phyloP scores from a whole-genome alignment of 1,140 invertebrate species.

The Psilanteris sp. region DNA sequence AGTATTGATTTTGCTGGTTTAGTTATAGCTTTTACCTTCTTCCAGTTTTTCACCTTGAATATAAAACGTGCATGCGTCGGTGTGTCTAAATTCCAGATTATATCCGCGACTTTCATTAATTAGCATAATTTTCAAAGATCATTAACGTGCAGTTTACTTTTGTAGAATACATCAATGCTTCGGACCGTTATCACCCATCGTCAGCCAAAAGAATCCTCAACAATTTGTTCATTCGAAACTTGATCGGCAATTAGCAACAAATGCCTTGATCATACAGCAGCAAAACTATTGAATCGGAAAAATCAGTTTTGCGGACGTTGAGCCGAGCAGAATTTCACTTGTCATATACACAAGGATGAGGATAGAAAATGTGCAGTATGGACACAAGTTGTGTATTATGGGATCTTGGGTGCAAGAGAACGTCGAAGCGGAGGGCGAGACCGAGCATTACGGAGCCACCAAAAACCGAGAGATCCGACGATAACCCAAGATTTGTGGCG shows the following conservation, averaged over 20 bases:
- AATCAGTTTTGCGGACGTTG: neutral
- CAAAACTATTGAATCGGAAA: neutral
- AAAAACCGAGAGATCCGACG: constrained; percentile 75
- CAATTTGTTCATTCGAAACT: no score
- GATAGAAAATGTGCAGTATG: constrained; percentile 43
- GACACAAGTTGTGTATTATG: constrained; percentile 62
- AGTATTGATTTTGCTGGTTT: no score
- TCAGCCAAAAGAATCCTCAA: no score
- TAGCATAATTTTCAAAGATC: constrained; percentile 3
- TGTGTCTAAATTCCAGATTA: constrained; percentile 3
- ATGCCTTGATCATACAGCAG: no score
- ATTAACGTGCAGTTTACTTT: no score
- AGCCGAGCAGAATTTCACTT: constrained; percentile 33
- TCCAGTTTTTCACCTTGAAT: no score
- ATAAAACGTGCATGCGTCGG: no score
- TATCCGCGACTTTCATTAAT: constrained; percentile 4
- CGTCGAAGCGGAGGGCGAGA: constrained; percentile 62
- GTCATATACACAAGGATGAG: constrained; percentile 44
- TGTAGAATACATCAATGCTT: no score
- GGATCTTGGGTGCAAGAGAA: constrained; percentile 56
- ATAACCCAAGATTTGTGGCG: constrained; percentile 77
- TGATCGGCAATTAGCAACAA: no score
- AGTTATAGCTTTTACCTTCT: no score
- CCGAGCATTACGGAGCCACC: constrained; percentile 72
- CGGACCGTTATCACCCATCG: no score